Conservation (phyloP, 2,888 invertebrate species). For the Xestia rhomboidea region DNA sequence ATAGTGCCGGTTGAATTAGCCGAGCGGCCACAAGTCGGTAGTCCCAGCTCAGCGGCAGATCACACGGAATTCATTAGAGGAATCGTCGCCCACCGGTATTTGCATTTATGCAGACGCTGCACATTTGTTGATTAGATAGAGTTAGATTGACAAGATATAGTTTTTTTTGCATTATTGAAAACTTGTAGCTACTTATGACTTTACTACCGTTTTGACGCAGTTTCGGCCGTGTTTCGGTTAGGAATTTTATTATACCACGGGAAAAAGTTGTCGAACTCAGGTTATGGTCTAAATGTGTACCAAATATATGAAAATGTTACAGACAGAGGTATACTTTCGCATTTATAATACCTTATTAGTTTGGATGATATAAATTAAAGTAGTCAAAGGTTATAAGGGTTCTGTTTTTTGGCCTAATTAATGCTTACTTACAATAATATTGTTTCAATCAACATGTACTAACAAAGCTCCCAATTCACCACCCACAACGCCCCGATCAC, state of each 20-base stretch:
- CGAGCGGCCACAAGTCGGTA: not conserved
- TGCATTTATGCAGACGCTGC: slow-evolving; percentile 13
- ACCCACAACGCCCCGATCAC: not conserved
- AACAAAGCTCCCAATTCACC: not conserved
- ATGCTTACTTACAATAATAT: not conserved
- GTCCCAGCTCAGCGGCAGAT: slow-evolving; percentile 27
- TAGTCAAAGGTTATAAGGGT: not conserved
- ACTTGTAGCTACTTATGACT: not conserved
- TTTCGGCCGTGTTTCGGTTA: not conserved
- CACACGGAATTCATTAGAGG: slow-evolving; percentile 50
- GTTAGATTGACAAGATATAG: no score
- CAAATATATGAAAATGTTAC: not conserved
- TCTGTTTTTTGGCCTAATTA: not conserved
- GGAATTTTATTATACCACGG: not conserved
- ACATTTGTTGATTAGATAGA: no score
- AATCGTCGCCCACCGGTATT: slow-evolving; percentile 16
- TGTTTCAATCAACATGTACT: not conserved
- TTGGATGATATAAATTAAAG: not conserved
- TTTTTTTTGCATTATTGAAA: not conserved
- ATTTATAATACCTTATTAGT: not conserved
- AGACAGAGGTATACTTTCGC: not conserved
- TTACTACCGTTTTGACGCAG: not conserved
- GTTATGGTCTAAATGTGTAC: not conserved
- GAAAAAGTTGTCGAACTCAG: not conserved
- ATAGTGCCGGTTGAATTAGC: slow-evolving; percentile 25